A percentile compares a stretch with the other conserved stretches of the same genome.
These are phyloP conservation scores for Aphrophora alni DNA, from an alignment of 2,888 invertebrate species.

Conservation along the genomic window DNA sequence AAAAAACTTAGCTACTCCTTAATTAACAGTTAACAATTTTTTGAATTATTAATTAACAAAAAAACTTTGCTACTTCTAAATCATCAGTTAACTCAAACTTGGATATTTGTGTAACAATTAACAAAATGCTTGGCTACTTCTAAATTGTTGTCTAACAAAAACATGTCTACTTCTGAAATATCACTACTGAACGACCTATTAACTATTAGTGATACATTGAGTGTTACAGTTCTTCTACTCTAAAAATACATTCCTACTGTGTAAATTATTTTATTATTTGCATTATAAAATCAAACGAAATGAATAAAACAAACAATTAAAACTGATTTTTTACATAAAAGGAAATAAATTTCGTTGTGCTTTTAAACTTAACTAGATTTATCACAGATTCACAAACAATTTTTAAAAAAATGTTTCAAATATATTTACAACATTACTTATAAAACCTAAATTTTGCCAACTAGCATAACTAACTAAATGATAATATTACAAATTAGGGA, in stretches of 20 bases:
- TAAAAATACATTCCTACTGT: neutral
- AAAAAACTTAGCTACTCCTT: no score
- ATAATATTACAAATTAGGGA: neutral
- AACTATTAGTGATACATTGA: neutral
- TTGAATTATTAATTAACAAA: no score
- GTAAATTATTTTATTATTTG: neutral
- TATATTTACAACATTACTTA: neutral
- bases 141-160: no score
- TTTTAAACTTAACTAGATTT: neutral
- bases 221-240: neutral
- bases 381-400: slow-evolving; percentile 2
- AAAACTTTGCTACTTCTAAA: neutral
- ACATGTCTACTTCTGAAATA: neutral
- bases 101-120: no score
- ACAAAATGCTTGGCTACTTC: no score
- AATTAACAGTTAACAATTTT: no score
- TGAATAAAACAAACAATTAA: neutral
- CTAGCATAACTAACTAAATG: neutral
- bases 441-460: neutral
- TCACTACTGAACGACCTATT: neutral
- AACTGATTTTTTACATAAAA: neutral
- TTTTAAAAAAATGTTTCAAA: neutral
- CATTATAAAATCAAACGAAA: no score
- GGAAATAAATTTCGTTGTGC: neutral
- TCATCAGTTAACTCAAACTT: neutral